Conservation (phyloP, 2,113 vertebrate genomes). For the Serinus canaria region DNA sequence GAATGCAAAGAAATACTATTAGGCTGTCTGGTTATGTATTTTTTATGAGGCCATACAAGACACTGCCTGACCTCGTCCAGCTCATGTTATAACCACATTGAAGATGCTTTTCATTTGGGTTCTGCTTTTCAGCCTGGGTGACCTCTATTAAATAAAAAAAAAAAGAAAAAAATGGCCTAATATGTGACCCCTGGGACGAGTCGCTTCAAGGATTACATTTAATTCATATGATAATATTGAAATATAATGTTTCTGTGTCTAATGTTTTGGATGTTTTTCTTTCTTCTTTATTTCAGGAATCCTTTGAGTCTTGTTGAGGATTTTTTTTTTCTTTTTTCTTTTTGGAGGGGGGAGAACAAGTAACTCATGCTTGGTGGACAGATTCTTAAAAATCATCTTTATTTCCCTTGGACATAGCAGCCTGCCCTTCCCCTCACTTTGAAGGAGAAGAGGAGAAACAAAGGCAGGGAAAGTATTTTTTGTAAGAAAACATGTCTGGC, state of each 20-base stretch:
- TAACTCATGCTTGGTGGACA: conserved; percentile 28
- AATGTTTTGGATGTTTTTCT: conserved; percentile 73
- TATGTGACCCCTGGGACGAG: conserved; percentile 78
- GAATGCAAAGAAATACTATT: conserved; percentile 85
- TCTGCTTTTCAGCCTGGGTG: conserved; percentile 83
- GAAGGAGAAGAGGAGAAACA: conserved; percentile 46
- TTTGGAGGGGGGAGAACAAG: conserved; percentile 12
- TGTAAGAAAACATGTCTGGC: conserved; percentile 38
- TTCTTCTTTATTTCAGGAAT: conserved; percentile 69
- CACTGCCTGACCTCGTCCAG: conserved; percentile 81
- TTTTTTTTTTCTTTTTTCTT: neutral
- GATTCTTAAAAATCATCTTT: conserved; percentile 69
- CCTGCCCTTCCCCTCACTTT: conserved; percentile 8
- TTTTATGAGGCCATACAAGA: conserved; percentile 85
- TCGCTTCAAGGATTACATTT: conserved; percentile 82
- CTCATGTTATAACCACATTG: conserved; percentile 82
- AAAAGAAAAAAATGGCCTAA: conserved; percentile 70
- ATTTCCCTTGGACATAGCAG: conserved; percentile 32
- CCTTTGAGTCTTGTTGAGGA: conserved; percentile 57
- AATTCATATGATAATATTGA: conserved; percentile 85
- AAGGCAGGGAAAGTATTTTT: conserved; percentile 66
- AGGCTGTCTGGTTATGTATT: conserved; percentile 86
- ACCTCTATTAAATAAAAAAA: conserved; percentile 83
- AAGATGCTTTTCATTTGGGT: conserved; percentile 86
- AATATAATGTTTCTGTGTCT: conserved; percentile 76